phyloP scores from a whole-genome alignment of 2,113 vertebrate species.

The Elephas maximus region DNA sequence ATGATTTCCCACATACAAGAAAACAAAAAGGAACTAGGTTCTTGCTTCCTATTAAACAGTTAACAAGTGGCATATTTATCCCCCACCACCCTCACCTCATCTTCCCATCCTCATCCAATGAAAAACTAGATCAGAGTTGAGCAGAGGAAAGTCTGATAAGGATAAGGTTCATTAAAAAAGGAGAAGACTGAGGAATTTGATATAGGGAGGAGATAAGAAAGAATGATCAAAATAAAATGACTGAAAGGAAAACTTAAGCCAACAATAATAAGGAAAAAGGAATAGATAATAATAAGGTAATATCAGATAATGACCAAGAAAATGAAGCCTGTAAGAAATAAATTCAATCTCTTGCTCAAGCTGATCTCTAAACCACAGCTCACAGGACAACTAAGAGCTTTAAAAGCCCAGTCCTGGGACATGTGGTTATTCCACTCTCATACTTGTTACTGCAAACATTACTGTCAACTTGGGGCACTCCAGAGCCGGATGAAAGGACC shows the following conservation, averaged over 20 bases:
- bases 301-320: constrained; percentile 26
- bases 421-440: constrained; percentile 55
- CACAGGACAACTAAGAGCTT: constrained; percentile 67
- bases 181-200: background rate
- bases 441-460: constrained; percentile 42
- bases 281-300: constrained; percentile 60
- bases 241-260: constrained; percentile 54
- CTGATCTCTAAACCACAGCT: constrained; percentile 65
- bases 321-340: constrained; percentile 51
- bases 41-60: constrained; percentile 1
- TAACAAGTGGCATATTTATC: background rate
- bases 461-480: constrained; percentile 52
- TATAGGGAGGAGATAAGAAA: constrained; percentile 20
- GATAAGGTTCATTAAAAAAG: constrained; percentile 22
- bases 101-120: background rate
- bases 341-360: constrained; percentile 65
- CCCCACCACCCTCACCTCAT: background rate
- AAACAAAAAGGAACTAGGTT: constrained; percentile 45
- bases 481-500: constrained; percentile 39
- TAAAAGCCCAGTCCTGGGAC: constrained; percentile 37
- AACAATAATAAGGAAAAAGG: constrained; percentile 50
- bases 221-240: constrained; percentile 56
- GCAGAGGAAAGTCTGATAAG: constrained; percentile 23
- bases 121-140: constrained; percentile 24
- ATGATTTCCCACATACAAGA: background rate